phyloP scores from a whole-genome alignment of 2,888 invertebrate species.

The Drosophila planitibia region DNA sequence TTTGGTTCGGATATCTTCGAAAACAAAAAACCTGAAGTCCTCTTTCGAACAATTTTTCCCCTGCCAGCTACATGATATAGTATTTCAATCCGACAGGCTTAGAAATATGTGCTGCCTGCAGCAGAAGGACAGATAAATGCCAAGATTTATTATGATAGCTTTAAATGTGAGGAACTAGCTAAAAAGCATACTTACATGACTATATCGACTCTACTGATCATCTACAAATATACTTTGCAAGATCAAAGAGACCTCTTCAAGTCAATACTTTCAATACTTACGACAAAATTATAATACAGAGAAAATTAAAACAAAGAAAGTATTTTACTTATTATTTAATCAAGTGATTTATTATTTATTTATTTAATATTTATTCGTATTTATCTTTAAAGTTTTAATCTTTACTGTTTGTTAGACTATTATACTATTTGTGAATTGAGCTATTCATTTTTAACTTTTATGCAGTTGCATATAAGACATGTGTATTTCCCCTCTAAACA shows the following conservation, averaged over 20 bases:
- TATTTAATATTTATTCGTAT: no score
- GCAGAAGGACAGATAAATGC: neutral
- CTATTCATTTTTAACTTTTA: neutral
- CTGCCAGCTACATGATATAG: neutral
- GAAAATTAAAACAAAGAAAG: neutral
- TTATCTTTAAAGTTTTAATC: neutral
- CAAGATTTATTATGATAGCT: neutral
- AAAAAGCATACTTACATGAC: neutral
- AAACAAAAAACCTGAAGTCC: no score
- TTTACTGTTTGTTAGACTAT: neutral
- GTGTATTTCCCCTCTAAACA: neutral
- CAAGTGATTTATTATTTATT: neutral
- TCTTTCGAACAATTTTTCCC: no score
- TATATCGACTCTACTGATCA: neutral
- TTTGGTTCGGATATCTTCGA: neutral
- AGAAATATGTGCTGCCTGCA: neutral
- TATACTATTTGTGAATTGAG: neutral
- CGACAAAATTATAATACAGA: neutral
- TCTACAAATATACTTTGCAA: neutral
- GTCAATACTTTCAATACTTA: neutral
- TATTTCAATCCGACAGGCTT: neutral
- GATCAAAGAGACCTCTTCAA: neutral
- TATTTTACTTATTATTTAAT: neutral
- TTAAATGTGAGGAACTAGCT: neutral
- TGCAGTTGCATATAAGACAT: neutral